Percentiles rank a stretch among this genome's conserved stretches.
These are phyloP conservation scores for Spodoptera frugiperda DNA, from an alignment of 1,140 invertebrate genomes.

Conservation along the genomic window DNA sequence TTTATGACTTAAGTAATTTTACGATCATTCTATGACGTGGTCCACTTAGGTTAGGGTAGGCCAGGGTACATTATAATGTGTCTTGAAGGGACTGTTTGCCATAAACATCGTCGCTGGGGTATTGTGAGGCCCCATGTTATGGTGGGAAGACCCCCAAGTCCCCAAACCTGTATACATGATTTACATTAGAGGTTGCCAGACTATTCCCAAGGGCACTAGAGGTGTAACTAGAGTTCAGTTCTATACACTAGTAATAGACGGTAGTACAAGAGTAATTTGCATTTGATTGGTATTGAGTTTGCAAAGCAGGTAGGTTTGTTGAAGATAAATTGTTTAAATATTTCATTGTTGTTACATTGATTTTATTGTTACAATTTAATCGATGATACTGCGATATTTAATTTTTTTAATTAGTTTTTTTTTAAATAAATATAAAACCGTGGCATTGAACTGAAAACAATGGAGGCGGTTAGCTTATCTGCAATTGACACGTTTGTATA, in stretches of 20 bases:
- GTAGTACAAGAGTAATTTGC: constrained; percentile 13
- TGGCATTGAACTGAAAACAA: too few relatives aligned
- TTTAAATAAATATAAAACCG: too few relatives aligned
- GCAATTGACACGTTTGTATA: too few relatives aligned
- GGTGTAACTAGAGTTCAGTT: constrained; percentile 15
- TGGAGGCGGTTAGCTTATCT: too few relatives aligned
- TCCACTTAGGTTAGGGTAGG: constrained; percentile 4
- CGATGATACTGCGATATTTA: too few relatives aligned
- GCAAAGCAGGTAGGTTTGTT: background rate
- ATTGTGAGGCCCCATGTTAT: constrained; percentile 23
- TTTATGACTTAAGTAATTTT: constrained; percentile 25
- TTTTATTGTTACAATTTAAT: too few relatives aligned
- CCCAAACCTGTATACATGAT: constrained; percentile 28
- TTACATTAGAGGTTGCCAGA: constrained; percentile 22
- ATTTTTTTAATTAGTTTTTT: too few relatives aligned
- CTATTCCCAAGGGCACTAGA: constrained; percentile 1
- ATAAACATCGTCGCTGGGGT: constrained; percentile 10
- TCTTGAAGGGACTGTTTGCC: constrained; percentile 2
- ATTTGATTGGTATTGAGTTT: background rate
- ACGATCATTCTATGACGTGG: background rate
- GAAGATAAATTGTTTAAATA: too few relatives aligned
- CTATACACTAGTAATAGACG: constrained; percentile 2
- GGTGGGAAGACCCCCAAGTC: background rate
- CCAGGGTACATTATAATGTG: constrained; percentile 21
- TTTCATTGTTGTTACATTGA: too few relatives aligned